Evolutionary conservation across 2,888 invertebrate species (phyloP).

Genomic region (Lysandra bellargus): DNA sequence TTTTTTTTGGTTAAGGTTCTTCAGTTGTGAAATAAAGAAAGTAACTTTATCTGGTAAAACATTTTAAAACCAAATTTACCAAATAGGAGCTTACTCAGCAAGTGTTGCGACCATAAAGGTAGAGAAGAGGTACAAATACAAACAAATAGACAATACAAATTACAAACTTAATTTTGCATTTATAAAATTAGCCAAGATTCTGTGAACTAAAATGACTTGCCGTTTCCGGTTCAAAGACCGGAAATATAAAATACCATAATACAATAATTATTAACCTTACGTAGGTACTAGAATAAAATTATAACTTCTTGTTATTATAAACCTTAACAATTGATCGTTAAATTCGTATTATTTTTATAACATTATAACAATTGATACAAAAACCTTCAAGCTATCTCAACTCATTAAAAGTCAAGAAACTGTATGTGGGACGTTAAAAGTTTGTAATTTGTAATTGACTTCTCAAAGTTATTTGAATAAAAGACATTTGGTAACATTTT

Average conservation of each 20-base stretch:
- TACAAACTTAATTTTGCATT: no score
- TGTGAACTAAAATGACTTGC: no score
- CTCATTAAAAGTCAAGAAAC: neutral
- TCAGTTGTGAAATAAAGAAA: no score
- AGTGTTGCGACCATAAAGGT: no score
- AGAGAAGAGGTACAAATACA: no score
- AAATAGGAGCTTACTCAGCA: no score
- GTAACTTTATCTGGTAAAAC: no score
- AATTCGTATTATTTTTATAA: conserved; percentile 7
- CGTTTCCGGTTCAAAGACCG: neutral
- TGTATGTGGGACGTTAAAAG: neutral
- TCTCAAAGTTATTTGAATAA: neutral
- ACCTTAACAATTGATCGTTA: neutral
- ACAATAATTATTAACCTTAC: neutral
- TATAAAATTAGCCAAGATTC: no score
- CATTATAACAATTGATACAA: conserved; percentile 11
- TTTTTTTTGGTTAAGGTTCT: no score
- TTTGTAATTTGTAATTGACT: neutral
- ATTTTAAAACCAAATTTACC: no score
- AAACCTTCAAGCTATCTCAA: neutral
- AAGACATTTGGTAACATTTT: neutral
- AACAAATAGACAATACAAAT: no score
- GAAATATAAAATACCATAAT: neutral
- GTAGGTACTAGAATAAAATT: neutral
- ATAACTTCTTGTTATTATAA: neutral